Percentiles rank a stretch among this genome's conserved stretches.
Evolutionary conservation across 2,113 vertebrate genomes (phyloP).

Genomic region (Passer domesticus): DNA sequence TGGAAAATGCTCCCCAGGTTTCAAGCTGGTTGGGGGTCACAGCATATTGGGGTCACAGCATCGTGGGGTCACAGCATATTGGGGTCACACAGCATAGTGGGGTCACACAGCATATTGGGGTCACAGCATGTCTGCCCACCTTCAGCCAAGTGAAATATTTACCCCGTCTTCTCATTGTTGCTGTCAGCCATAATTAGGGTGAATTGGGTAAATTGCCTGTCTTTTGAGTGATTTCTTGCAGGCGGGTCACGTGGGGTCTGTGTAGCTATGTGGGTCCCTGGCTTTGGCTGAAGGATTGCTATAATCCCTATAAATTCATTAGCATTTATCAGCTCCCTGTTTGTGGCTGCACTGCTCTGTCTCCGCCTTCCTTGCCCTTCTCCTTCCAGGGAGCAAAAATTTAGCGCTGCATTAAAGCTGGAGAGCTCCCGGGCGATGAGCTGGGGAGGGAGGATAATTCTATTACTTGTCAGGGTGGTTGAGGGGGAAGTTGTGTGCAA

Average conservation of each 20-base stretch:
- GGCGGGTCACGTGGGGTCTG: not conserved
- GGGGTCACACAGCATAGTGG: not conserved
- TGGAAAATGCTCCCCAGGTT: rapidly evolving
- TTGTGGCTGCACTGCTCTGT: not conserved
- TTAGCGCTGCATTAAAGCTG: not conserved
- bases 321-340: conserved; percentile 16
- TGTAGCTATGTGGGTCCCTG: not conserved
- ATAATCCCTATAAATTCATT: conserved; percentile 45
- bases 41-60: not conserved
- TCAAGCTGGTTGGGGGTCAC: rapidly evolving
- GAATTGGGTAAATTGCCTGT: not conserved
- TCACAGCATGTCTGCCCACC: not conserved
- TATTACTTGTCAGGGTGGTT: conserved; percentile 2
- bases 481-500: conserved; percentile 6
- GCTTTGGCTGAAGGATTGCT: not conserved
- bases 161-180: not conserved
- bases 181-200: not conserved
- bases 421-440: not conserved
- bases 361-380: not conserved
- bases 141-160: not conserved
- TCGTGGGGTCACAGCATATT: not conserved
- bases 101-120: not conserved
- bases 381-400: not conserved
- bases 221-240: not conserved
- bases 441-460: conserved; percentile 45